Evolutionary conservation across 1,140 invertebrate species (phyloP).

Genomic region (Heliconius hewitsoni): DNA sequence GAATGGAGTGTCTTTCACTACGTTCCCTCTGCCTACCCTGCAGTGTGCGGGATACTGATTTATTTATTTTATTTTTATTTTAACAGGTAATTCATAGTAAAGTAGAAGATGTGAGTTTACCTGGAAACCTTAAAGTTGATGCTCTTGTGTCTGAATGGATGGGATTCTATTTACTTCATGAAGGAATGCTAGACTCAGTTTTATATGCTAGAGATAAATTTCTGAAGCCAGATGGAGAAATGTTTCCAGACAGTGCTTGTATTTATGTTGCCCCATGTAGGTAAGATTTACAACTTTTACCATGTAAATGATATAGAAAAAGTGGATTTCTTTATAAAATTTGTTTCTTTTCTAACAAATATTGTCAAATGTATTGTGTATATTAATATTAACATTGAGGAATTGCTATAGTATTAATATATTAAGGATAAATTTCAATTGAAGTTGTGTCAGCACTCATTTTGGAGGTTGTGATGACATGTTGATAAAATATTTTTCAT

Average conservation of each 20-base stretch:
- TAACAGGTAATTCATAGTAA: conserved; percentile 85
- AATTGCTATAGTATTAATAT: no score
- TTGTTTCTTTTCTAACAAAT: no score
- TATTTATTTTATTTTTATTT: neutral
- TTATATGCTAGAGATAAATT: conserved; percentile 96
- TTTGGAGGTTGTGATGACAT: no score
- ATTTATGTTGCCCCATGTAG: conserved; percentile 87
- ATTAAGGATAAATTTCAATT: no score
- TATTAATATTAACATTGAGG: no score
- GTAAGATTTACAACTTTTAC: conserved; percentile 49
- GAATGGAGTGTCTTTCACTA: no score
- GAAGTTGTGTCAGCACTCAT: no score
- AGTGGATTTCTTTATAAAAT: no score
- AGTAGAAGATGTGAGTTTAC: conserved; percentile 87
- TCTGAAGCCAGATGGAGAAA: conserved; percentile 88
- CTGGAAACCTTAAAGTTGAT: conserved; percentile 94
- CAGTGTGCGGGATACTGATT: no score
- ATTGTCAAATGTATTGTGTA: no score
- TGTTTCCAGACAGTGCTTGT: conserved; percentile 84
- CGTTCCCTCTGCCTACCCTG: no score
- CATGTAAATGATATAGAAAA: neutral
- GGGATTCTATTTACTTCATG: conserved; percentile 99
- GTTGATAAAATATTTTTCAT: no score
- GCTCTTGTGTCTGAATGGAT: conserved; percentile 99
- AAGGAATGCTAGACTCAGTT: conserved; percentile 97